phyloP scores from a whole-genome alignment of 2,888 invertebrate genomes.

The Cinara cedri region DNA sequence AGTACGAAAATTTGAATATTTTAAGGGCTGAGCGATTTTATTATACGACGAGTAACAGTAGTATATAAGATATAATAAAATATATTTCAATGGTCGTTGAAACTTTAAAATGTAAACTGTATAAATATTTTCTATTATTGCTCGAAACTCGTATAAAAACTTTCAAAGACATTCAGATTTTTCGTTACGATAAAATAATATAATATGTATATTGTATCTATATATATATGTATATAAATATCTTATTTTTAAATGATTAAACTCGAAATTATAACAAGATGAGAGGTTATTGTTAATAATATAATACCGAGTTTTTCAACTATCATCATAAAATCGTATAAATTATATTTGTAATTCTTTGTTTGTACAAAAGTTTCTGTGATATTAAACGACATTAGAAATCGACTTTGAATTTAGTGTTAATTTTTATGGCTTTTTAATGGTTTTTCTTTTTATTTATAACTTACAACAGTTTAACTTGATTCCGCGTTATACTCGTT shows the following conservation, averaged over 20 bases:
- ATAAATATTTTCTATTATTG: slow-evolving; percentile 28
- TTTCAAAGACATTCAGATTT: slow-evolving; percentile 15
- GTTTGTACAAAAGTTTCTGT: not conserved
- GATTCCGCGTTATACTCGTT: no score
- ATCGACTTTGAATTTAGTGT: no score
- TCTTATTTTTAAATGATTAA: slow-evolving; percentile 28
- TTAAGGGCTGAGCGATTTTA: not conserved
- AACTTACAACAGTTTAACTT: no score
- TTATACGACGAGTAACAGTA: not conserved
- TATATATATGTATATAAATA: no score
- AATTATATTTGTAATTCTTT: slow-evolving; percentile 27
- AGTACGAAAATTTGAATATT: no score
- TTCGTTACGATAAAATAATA: not conserved
- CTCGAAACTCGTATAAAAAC: slow-evolving; percentile 1
- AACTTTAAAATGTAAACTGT: slow-evolving; percentile 15
- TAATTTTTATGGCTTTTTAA: no score
- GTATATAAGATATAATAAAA: not conserved
- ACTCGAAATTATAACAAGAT: slow-evolving; percentile 6
- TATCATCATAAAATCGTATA: slow-evolving; percentile 15
- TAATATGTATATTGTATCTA: no score
- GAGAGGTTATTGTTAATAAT: no score
- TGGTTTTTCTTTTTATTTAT: no score
- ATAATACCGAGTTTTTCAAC: not conserved
- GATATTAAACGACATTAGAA: no score
- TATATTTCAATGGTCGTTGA: slow-evolving; percentile 6